Evolutionary conservation across 2,888 invertebrate genomes (phyloP).

Genomic region (Geotrupes spiniger): DNA sequence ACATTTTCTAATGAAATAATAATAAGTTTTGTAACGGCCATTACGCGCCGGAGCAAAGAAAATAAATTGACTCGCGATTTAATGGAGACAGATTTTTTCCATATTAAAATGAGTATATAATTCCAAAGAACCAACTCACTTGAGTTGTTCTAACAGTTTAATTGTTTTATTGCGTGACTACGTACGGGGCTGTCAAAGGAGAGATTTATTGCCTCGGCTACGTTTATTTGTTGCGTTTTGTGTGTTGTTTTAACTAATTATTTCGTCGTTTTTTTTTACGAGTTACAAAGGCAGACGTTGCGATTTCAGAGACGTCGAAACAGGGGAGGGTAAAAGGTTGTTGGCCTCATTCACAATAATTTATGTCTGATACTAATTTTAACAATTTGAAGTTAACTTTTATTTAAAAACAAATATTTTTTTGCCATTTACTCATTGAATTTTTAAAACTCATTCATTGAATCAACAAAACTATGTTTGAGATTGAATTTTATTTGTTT

Average conservation of each 20-base stretch:
- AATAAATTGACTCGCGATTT: slow-evolving; percentile 1
- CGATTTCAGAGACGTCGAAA: too few species aligned
- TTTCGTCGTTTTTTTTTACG: background rate
- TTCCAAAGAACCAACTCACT: background rate
- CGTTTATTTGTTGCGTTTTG: slow-evolving; percentile 2
- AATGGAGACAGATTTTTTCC: slow-evolving; percentile 6
- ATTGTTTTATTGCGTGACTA: slow-evolving; percentile 33
- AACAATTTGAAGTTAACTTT: too few species aligned
- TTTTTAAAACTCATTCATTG: too few species aligned
- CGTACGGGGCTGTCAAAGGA: slow-evolving; percentile 9
- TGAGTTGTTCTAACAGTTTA: slow-evolving; percentile 26
- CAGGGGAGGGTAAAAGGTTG: too few species aligned
- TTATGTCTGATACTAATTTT: too few species aligned
- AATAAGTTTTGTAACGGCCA: slow-evolving; percentile 2
- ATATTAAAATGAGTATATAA: slow-evolving; percentile 1
- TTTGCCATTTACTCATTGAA: too few species aligned
- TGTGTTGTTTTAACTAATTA: slow-evolving; percentile 7
- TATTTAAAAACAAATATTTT: too few species aligned
- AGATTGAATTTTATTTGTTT: too few species aligned
- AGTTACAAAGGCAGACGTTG: too few species aligned
- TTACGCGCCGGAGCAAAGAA: background rate
- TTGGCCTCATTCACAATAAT: too few species aligned
- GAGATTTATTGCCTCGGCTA: slow-evolving; percentile 15
- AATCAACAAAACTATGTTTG: too few species aligned
- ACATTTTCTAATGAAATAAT: slow-evolving; percentile 20